These are phyloP conservation scores for Agriopis aurantiaria DNA, from an alignment of 2,888 invertebrate species.

Conservation along the genomic window DNA sequence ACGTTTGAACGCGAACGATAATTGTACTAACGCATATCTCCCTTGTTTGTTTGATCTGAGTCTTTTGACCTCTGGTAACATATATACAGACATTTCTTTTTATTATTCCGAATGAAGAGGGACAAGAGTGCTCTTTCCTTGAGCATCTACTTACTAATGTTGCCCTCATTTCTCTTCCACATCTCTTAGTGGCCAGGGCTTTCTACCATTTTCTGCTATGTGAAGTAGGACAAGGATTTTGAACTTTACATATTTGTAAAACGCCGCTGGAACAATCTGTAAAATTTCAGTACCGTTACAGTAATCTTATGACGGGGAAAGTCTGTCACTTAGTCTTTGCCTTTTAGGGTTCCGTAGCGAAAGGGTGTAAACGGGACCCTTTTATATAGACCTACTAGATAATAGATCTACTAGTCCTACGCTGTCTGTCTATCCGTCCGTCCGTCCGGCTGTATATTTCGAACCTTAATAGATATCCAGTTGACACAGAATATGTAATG, in stretches of 20 bases:
- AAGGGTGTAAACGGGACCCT: no score
- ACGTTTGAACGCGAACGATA: no score
- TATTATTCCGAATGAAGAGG: conserved; percentile 34
- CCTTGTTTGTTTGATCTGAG: not conserved
- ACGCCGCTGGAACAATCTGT: not conserved
- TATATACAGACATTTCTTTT: conserved; percentile 31
- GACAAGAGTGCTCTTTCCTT: conserved; percentile 28
- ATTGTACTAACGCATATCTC: not conserved
- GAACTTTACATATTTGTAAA: not conserved
- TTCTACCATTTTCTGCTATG: conserved; percentile 13
- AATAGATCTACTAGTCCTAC: no score
- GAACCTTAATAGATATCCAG: no score
- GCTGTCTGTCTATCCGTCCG: no score
- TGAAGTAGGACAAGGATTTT: not conserved
- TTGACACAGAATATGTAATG: no score
- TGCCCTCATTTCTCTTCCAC: conserved; percentile 30
- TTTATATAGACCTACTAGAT: no score
- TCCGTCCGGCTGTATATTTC: no score
- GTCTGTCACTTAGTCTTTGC: no score
- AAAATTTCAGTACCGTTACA: no score
- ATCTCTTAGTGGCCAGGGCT: conserved; percentile 6
- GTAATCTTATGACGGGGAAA: no score
- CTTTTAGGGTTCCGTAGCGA: no score
- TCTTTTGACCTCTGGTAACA: conserved; percentile 20
- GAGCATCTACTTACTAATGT: conserved; percentile 34